Conservation (phyloP, 1,140 invertebrate species). For the Aphis craccivora region DNA sequence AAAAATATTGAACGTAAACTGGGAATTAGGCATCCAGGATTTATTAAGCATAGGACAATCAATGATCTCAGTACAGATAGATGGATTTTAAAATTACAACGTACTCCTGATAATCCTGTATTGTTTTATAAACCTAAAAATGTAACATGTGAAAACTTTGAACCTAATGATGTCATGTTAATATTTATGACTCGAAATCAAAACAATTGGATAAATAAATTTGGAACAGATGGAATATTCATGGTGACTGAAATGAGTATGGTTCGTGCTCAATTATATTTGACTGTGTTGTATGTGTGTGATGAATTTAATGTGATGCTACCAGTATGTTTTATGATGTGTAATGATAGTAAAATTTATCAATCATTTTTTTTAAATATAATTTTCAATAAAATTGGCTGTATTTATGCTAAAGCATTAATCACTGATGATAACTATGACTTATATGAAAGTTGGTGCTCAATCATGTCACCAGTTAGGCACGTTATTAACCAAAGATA, state of each 20-base stretch:
- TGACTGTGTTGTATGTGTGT: slow-evolving; percentile 48
- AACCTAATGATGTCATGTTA: slow-evolving; percentile 32
- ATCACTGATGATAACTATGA: slow-evolving; percentile 54
- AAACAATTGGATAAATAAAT: slow-evolving; percentile 49
- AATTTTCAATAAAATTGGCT: slow-evolving; percentile 37
- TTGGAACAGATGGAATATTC: slow-evolving; percentile 51
- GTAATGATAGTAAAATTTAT: slow-evolving; percentile 51
- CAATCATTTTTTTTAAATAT: slow-evolving; percentile 54
- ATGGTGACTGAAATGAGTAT: slow-evolving; percentile 54
- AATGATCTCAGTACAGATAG: slow-evolving; percentile 55
- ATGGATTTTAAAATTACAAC: slow-evolving; percentile 40
- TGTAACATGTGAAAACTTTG: slow-evolving; percentile 31
- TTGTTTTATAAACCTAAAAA: slow-evolving; percentile 51
- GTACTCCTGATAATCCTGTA: slow-evolving; percentile 44
- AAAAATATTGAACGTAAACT: slow-evolving; percentile 51
- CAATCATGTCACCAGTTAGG: slow-evolving; percentile 52
- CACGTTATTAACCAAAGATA: slow-evolving; percentile 52
- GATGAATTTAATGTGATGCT: slow-evolving; percentile 54
- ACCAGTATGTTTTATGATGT: slow-evolving; percentile 51
- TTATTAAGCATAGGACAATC: slow-evolving; percentile 51
- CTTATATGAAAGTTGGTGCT: slow-evolving; percentile 53
- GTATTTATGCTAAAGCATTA: slow-evolving; percentile 49
- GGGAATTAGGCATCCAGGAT: slow-evolving; percentile 42
- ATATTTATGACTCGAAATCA: slow-evolving; percentile 55
- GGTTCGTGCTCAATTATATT: slow-evolving; percentile 37